phyloP scores from a whole-genome alignment of 2,888 invertebrate species.

The Ochropleura leucogaster region DNA sequence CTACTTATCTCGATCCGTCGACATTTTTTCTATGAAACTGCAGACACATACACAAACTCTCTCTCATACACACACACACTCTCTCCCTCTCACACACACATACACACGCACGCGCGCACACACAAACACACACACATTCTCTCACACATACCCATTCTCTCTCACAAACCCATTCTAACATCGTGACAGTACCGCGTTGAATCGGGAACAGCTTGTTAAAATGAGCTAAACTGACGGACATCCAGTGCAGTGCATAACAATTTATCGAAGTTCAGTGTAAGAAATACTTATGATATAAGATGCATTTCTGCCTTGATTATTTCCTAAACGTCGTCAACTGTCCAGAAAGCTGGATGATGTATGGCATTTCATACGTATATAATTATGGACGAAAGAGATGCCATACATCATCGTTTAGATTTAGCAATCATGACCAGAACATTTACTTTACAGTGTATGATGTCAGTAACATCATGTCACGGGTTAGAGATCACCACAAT shows the following conservation, averaged over 20 bases:
- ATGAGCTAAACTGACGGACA: not conserved
- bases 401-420: not conserved
- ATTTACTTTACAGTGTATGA: slow-evolving; percentile 71
- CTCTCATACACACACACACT: too few relatives aligned
- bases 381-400: too few relatives aligned
- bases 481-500: slow-evolving; percentile 92
- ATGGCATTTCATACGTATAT: not conserved
- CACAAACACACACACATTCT: too few relatives aligned
- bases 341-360: not conserved
- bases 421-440: not conserved
- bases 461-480: slow-evolving; percentile 90
- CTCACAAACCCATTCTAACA: too few relatives aligned
- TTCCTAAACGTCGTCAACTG: not conserved
- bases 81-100: too few relatives aligned
- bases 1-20: not conserved
- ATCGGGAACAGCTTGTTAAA: not conserved
- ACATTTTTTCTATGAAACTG: not conserved
- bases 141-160: too few relatives aligned
- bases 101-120: too few relatives aligned
- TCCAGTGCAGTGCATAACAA: not conserved
- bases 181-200: not conserved
- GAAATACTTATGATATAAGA: not conserved
- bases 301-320: too few relatives aligned
- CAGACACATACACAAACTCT: not conserved
- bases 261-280: not conserved